Evolutionary conservation across 2,113 vertebrate genomes (phyloP), one percentile per base, ranked within the genome.

Genomic region (Alexandromys fortis): DNA sequence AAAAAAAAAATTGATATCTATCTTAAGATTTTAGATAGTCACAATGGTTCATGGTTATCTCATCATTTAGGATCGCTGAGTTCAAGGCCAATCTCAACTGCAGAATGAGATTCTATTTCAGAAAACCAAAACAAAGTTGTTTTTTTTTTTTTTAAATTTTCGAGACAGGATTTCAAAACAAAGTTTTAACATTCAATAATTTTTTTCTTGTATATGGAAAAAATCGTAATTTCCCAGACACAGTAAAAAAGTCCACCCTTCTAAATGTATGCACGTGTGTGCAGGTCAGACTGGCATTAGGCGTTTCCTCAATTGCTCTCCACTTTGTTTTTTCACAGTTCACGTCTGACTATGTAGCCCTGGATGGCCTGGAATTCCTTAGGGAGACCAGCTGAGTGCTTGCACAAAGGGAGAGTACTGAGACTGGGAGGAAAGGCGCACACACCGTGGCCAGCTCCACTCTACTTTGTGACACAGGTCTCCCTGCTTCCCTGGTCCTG

Each of bases 211-310:
- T 83, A 45, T 5, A 26, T 77, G 47, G 42, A 35, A 91, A 58
- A 92, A 89, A 91, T 35, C 1, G 0, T 26, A 86, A 91, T 7
- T 35, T 76, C 49, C 67, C 73, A 4, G 68, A 92, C 55, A 87
- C 16, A 90, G 49, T 85, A 96, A 76, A 90, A 96, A 76, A 94
- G 91, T 19, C 30, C 24, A 76, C 21, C 72, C 17, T 55, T 55
- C 9, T 30, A 35, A 33, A 38, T 17, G 9, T 49, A 30, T n/a
- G 16, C 21, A 30, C 49, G 45, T 26, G 49, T 81, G 17, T 58
- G 78, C 10, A 58, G 33, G 78, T 58, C 9, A n/a, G 52, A 49
- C 17, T 21, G 49, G 10, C 33, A n/a, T 58, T 24, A 22, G 19
- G 21, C n/a, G 33, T 12, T 55, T 81, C 78, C 5, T 58, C 52